A percentile compares a stretch with the other conserved stretches of the same genome.
Conservation (phyloP, 2,888 invertebrate species). For the Harpalus rubripes region DNA sequence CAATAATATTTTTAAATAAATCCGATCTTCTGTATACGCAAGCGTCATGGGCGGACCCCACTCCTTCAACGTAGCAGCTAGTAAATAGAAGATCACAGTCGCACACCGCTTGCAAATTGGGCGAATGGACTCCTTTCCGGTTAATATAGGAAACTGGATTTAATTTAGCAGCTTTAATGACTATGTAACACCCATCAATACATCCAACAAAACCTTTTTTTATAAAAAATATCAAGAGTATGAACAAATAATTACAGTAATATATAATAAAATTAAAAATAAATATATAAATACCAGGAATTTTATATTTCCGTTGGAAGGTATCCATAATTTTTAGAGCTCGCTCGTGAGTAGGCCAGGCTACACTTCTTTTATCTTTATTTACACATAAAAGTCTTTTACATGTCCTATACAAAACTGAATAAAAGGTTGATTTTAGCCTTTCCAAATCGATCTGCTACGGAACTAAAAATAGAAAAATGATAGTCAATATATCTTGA, state of each 20-base stretch:
- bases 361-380: not conserved
- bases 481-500: too few species aligned
- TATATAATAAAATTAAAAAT: not conserved
- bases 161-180: not conserved
- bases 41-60: not conserved
- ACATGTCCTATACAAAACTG: too few species aligned
- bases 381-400: too few species aligned
- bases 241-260: too few species aligned
- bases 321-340: not conserved
- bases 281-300: not conserved
- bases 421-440: not conserved
- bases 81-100: conserved; percentile 2
- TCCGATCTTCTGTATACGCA: not conserved
- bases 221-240: not conserved
- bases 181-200: not conserved
- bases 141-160: not conserved
- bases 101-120: conserved; percentile 2
- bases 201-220: not conserved
- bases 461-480: not conserved
- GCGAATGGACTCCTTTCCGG: not conserved
- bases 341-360: not conserved
- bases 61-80: not conserved
- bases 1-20: not conserved
- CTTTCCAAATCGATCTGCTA: not conserved
- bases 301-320: too few species aligned